Evolutionary conservation across 64 coral and sea anemone genomes (phyloP).

Genomic region (Pocillopora damicornis): DNA sequence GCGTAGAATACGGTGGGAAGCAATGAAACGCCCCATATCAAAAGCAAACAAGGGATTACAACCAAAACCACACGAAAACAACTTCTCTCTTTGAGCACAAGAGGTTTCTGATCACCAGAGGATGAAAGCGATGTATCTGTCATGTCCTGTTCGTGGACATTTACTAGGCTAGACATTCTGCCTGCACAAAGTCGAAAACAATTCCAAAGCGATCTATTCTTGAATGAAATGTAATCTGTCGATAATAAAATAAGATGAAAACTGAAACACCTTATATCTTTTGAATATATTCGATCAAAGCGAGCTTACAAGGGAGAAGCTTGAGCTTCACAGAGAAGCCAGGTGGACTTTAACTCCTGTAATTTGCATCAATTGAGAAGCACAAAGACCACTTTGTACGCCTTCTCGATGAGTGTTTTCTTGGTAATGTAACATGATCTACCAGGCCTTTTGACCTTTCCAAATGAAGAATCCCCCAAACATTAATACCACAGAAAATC

Average conservation of each 20-base stretch:
- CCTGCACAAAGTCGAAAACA: background rate
- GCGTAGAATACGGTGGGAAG: slow-evolving; percentile 53
- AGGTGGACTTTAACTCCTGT: too few relatives aligned
- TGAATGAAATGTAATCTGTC: background rate
- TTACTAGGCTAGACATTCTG: background rate
- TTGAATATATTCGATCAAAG: too few relatives aligned
- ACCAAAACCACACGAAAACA: background rate
- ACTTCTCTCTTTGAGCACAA: slow-evolving; percentile 7
- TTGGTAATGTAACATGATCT: too few relatives aligned
- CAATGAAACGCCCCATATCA: slow-evolving; percentile 45
- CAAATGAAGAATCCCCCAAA: too few relatives aligned
- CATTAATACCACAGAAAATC: too few relatives aligned
- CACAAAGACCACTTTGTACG: too few relatives aligned
- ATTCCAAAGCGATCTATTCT: background rate
- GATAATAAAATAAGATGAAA: background rate
- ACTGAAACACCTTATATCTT: background rate
- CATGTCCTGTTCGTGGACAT: background rate
- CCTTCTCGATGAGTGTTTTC: too few relatives aligned
- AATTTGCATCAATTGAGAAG: too few relatives aligned
- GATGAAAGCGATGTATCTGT: slow-evolving; percentile 1
- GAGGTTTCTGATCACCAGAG: background rate
- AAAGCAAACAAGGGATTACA: background rate
- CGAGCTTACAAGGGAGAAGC: too few relatives aligned
- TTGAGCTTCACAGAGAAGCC: too few relatives aligned
- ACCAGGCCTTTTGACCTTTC: too few relatives aligned